Evolutionary conservation across 53 echinoderm and acorn worm species (phyloP).

Genomic region (Arbacia lixula): DNA sequence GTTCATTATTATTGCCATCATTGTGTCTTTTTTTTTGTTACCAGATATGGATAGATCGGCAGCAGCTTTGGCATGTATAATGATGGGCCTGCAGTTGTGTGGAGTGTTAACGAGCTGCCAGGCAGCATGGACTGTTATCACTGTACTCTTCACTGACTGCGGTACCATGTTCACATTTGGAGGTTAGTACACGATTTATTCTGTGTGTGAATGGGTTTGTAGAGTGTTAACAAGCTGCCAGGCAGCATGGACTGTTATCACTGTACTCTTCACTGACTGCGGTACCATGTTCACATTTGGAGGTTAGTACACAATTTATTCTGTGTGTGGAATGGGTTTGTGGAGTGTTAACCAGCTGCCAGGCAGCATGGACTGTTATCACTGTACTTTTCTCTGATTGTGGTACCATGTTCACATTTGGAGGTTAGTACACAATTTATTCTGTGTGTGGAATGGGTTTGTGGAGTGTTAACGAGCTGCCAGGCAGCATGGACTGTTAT

Average conservation of each 20-base stretch:
- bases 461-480: constrained; percentile 74
- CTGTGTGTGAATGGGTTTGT: too few relatives aligned
- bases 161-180: constrained; percentile 91
- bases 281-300: constrained; percentile 91
- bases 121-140: constrained; percentile 81
- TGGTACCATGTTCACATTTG: constrained; percentile 63
- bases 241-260: constrained; percentile 75
- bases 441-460: constrained; percentile 64
- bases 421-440: constrained; percentile 20
- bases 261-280: constrained; percentile 84
- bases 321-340: too few relatives aligned
- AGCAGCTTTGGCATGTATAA: constrained; percentile 72
- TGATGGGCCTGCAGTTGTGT: constrained; percentile 83
- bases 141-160: constrained; percentile 89
- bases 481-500: constrained; percentile 79
- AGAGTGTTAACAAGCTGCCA: constrained; percentile 80
- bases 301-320: too few relatives aligned
- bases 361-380: constrained; percentile 84
- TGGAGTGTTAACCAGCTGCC: constrained; percentile 86
- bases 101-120: constrained; percentile 88
- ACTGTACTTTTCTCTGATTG: constrained; percentile 90
- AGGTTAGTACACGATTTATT: too few relatives aligned
- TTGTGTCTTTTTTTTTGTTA: background rate
- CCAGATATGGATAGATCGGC: constrained; percentile 75
- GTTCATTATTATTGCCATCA: too few relatives aligned